Evolutionary conservation across 2,888 invertebrate genomes (phyloP).

Genomic region (Cataglyphis rosenhaueri): DNA sequence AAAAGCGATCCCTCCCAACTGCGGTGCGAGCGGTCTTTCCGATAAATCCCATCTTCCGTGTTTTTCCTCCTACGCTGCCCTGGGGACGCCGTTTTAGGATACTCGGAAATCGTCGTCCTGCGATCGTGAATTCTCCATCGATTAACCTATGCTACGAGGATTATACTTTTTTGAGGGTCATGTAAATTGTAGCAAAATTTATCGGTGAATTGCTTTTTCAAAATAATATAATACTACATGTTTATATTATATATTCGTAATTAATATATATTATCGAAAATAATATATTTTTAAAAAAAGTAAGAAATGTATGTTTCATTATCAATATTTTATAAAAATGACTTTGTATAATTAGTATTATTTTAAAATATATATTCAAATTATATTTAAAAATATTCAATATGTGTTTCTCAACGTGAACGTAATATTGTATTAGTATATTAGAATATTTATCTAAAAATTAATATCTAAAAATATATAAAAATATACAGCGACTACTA

Average conservation of each 20-base stretch:
- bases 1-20: conserved; percentile 75
- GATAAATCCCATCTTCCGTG: conserved; percentile 74
- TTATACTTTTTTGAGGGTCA: neutral
- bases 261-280: neutral
- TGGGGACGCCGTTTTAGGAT: conserved; percentile 50
- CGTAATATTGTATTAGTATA: neutral
- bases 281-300: neutral
- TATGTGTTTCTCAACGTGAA: neutral
- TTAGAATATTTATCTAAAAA: neutral
- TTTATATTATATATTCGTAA: conserved; percentile 5
- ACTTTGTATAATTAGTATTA: neutral
- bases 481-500: neutral
- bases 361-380: neutral
- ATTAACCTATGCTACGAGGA: neutral
- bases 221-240: neutral
- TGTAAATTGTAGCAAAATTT: conserved; percentile 5
- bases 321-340: neutral
- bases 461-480: neutral
- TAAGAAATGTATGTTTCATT: neutral
- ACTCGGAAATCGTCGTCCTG: conserved; percentile 57
- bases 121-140: conserved; percentile 37
- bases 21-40: conserved; percentile 21
- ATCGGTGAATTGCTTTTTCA: neutral
- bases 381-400: conserved; percentile 2
- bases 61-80: conserved; percentile 64